phyloP scores from a whole-genome alignment of 2,797 vertebrate species.

The Picus viridis region DNA sequence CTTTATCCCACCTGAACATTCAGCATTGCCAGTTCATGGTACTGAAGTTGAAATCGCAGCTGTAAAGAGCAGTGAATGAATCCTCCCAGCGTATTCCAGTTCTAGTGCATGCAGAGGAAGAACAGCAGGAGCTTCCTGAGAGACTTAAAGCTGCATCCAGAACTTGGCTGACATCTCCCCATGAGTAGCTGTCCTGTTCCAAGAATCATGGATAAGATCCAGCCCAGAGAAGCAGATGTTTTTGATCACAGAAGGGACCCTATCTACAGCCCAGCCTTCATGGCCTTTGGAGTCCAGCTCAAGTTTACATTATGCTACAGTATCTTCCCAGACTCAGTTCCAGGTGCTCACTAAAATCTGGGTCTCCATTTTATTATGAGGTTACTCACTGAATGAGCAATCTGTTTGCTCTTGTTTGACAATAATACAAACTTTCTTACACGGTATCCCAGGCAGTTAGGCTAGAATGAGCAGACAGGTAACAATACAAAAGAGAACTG shows the following conservation, averaged over 20 bases:
- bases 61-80: background rate
- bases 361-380: background rate
- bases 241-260: background rate
- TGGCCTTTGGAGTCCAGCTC: background rate
- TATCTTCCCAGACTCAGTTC: constrained; percentile 4
- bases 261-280: background rate
- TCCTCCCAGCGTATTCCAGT: background rate
- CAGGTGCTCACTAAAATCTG: background rate
- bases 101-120: background rate
- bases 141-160: background rate
- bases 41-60: background rate
- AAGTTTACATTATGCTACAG: background rate
- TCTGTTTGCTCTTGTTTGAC: background rate
- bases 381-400: background rate
- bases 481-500: background rate
- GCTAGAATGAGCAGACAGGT: background rate
- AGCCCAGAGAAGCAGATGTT: constrained; percentile 9
- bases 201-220: background rate
- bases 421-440: background rate
- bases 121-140: background rate
- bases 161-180: background rate
- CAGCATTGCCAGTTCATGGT: background rate
- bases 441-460: background rate
- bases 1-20: background rate
- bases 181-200: background rate